Evolutionary conservation across 2,888 invertebrate genomes (phyloP).

Genomic region (Hypsopygia costalis): DNA sequence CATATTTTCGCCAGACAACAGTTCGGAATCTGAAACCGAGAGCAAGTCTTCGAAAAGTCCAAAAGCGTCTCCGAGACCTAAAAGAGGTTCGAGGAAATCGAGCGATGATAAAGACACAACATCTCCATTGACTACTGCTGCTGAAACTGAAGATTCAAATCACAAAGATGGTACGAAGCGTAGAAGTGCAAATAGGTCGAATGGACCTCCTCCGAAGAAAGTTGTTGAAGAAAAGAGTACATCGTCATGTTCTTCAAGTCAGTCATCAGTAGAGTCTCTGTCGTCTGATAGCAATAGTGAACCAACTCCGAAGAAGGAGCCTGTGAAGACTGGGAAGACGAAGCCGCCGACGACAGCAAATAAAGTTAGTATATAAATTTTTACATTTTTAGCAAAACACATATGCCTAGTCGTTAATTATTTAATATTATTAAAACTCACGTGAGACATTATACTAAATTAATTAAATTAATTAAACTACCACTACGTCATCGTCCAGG

Average conservation of each 20-base stretch:
- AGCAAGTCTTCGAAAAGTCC: conserved; percentile 56
- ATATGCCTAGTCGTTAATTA: too few species aligned
- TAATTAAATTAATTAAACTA: too few species aligned
- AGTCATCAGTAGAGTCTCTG: conserved; percentile 66
- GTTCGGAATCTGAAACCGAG: conserved; percentile 68
- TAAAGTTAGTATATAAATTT: conserved; percentile 34
- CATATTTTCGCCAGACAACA: conserved; percentile 90
- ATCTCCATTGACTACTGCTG: conserved; percentile 36
- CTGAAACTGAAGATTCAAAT: conserved; percentile 54
- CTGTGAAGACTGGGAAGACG: conserved; percentile 54
- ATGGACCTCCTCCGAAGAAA: conserved; percentile 67
- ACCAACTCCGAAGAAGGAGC: conserved; percentile 51
- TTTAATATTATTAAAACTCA: too few species aligned
- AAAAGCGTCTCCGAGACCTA: conserved; percentile 50
- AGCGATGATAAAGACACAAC: conserved; percentile 54
- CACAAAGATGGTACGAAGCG: conserved; percentile 56
- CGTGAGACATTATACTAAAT: too few species aligned
- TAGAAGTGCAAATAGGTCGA: conserved; percentile 51
- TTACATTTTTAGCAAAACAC: neutral
- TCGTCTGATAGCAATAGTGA: conserved; percentile 70
- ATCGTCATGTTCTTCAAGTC: conserved; percentile 68
- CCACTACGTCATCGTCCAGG: too few species aligned
- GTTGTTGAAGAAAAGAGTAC: conserved; percentile 60
- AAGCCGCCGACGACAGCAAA: conserved; percentile 45
- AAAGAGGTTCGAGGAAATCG: conserved; percentile 55